Conservation (phyloP, 2,113 vertebrate genomes). For the western clawed frog (Xenopus tropicalis) region UCB_Xtro_10.0 CM004443.2:82572501-82573000, state of each 20-base stretch:
- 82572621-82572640: conserved; percentile 79
- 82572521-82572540: conserved; percentile 5
- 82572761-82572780: conserved; percentile 98
- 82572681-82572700: conserved; percentile 83
- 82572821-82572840: too few species aligned
- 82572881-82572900: not conserved
- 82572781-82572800: conserved; percentile 67
- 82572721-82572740: conserved; percentile 90
- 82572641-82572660: conserved; percentile 81
- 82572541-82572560: conserved; percentile 41
- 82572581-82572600: conserved; percentile 81
- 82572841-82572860: too few species aligned
- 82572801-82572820: not conserved
- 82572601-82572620: conserved; percentile 83
- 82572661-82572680: conserved; percentile 76
- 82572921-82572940: too few species aligned
- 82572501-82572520: conserved; percentile 19
- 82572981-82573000: too few species aligned
- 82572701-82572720: conserved; percentile 85
- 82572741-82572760: conserved; percentile 92
- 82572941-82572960: too few species aligned
- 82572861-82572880: too few species aligned
- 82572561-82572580: conserved; percentile 81
- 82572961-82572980: too few species aligned
- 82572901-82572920: too few species aligned